Evolutionary conservation across 2,888 invertebrate genomes (phyloP).

Genomic region (Calameuta pallipes): DNA sequence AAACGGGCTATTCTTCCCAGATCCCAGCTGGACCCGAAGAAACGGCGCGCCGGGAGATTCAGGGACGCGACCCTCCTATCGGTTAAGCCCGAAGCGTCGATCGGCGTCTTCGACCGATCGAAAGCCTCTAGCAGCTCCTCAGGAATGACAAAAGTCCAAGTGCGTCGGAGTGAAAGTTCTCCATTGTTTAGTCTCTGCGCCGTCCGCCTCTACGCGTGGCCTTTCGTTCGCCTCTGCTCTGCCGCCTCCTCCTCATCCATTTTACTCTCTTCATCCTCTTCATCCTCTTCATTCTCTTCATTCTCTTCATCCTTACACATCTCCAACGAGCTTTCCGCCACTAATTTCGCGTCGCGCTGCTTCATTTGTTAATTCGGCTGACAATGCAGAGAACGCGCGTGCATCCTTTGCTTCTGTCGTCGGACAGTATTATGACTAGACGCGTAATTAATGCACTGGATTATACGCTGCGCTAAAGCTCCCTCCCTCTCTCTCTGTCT

Average conservation of each 20-base stretch:
- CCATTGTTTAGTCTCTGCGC: slow-evolving; percentile 53
- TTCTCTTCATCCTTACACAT: not conserved
- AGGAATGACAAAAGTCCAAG: slow-evolving; percentile 33
- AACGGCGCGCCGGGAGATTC: slow-evolving; percentile 17
- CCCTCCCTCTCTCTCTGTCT: slow-evolving; percentile 10
- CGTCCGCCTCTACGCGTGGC: slow-evolving; percentile 38
- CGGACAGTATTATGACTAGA: slow-evolving; percentile 59
- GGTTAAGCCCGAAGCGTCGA: too few species aligned
- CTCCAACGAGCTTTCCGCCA: slow-evolving; percentile 2
- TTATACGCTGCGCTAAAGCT: slow-evolving; percentile 37
- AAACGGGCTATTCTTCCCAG: not conserved
- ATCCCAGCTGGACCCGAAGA: not conserved
- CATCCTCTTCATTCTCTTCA: too few species aligned
- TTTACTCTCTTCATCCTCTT: slow-evolving; percentile 22
- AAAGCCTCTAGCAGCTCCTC: too few species aligned
- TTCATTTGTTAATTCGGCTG: slow-evolving; percentile 46
- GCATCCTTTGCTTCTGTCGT: slow-evolving; percentile 26
- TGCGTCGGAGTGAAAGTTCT: slow-evolving; percentile 42
- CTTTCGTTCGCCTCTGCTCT: slow-evolving; percentile 31
- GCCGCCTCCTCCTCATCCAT: slow-evolving; percentile 19
- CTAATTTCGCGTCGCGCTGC: slow-evolving; percentile 38
- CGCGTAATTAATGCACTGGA: slow-evolving; percentile 57
- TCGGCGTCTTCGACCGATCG: too few species aligned
- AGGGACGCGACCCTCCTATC: too few species aligned
- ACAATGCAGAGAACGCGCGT: slow-evolving; percentile 33